These are phyloP conservation scores for Gambusia affinis DNA, from an alignment of 2,113 vertebrate species.

Conservation along the genomic window DNA sequence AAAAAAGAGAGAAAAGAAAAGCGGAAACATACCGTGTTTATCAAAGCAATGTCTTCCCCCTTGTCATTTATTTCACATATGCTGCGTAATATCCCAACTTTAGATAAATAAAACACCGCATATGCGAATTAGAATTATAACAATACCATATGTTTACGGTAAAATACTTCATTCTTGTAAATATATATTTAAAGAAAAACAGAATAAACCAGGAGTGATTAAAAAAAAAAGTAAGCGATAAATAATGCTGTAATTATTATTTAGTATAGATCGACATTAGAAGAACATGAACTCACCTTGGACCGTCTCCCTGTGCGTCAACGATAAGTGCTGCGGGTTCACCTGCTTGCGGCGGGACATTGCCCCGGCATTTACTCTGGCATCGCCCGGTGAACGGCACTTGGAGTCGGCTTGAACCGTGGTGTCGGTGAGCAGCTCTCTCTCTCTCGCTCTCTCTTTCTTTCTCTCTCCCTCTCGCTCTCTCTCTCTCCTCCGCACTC, in stretches of 20 bases:
- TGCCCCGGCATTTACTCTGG: slow-evolving; percentile 98
- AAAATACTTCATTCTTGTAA: not conserved
- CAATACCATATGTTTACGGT: not conserved
- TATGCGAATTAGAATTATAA: not conserved
- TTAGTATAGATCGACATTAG: not conserved
- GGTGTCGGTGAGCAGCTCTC: slow-evolving; percentile 73
- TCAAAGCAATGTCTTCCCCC: not conserved
- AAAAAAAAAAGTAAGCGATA: not conserved
- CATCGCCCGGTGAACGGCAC: slow-evolving; percentile 97
- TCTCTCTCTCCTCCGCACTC: slow-evolving; percentile 43
- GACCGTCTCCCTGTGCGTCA: slow-evolving; percentile 92
- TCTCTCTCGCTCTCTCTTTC: slow-evolving; percentile 15
- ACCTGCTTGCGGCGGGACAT: slow-evolving; percentile 99
- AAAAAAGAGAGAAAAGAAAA: not conserved
- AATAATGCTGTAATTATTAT: not conserved
- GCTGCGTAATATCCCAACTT: not conserved
- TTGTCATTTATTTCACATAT: not conserved
- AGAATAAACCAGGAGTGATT: not conserved
- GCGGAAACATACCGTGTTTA: not conserved
- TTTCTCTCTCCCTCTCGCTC: not conserved
- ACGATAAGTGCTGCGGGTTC: slow-evolving; percentile 98
- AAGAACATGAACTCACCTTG: slow-evolving; percentile 85
- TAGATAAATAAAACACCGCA: not conserved
- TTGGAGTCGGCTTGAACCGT: slow-evolving; percentile 84
- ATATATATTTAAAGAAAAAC: not conserved